Conservation (phyloP, 1,140 invertebrate species). For the Pinna nobilis region DNA sequence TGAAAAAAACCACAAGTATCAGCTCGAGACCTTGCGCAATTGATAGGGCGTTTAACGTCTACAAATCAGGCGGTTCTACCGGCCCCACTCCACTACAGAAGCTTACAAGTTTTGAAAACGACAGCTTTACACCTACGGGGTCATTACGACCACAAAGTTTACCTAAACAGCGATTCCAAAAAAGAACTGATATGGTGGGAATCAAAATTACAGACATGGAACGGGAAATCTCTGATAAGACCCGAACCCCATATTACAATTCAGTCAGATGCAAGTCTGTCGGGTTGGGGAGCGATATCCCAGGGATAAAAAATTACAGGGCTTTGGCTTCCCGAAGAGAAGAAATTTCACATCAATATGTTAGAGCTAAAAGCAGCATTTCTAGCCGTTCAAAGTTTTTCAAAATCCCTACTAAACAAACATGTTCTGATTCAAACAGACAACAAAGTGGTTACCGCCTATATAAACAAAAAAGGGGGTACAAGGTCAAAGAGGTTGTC, state of each 20-base stretch:
- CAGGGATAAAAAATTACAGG: slow-evolving; percentile 5
- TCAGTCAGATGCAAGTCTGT: slow-evolving; percentile 27
- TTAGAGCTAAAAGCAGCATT: slow-evolving; percentile 24
- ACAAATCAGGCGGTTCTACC: slow-evolving; percentile 22
- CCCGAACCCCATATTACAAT: slow-evolving; percentile 11
- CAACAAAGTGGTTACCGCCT: slow-evolving; percentile 13
- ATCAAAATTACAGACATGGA: neutral
- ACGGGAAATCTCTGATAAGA: slow-evolving; percentile 5
- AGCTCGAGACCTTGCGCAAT: slow-evolving; percentile 1
- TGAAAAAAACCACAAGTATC: neutral
- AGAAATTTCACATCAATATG: slow-evolving; percentile 1
- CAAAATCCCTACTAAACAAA: slow-evolving; percentile 3
- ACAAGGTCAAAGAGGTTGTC: no score
- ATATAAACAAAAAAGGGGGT: no score
- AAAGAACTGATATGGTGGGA: slow-evolving; percentile 21
- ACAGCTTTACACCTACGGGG: slow-evolving; percentile 11
- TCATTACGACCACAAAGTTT: slow-evolving; percentile 9
- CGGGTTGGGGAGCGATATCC: slow-evolving; percentile 8
- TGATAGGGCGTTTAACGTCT: slow-evolving; percentile 20
- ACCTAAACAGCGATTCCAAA: neutral
- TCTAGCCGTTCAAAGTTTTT: slow-evolving; percentile 15
- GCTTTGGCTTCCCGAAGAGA: slow-evolving; percentile 1
- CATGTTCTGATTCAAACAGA: slow-evolving; percentile 16
- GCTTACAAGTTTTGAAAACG: slow-evolving; percentile 13
- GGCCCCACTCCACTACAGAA: slow-evolving; percentile 19